A percentile compares a stretch with the other conserved stretches of the same genome.
These are phyloP conservation scores for Ficedula albicollis DNA, from an alignment of 2,797 vertebrate genomes.

Conservation along the genomic window DNA sequence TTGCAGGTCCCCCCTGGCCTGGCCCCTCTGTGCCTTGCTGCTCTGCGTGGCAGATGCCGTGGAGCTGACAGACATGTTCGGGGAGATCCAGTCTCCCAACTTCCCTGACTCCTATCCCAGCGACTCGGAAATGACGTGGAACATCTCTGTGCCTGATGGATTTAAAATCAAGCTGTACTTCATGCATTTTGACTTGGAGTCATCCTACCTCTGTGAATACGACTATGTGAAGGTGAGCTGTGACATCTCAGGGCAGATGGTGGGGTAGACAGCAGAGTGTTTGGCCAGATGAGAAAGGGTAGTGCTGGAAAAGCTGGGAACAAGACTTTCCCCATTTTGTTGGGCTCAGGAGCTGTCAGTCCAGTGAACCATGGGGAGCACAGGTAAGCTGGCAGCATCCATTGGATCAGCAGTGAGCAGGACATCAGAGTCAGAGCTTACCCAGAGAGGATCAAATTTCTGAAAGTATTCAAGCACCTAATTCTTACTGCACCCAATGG, in stretches of 20 bases:
- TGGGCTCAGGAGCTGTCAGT: neutral
- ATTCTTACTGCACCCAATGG: neutral
- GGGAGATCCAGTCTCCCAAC: conserved; percentile 87
- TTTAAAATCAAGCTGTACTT: conserved; percentile 90
- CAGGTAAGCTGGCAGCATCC: neutral
- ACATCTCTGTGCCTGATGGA: conserved; percentile 85
- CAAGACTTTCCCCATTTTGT: neutral
- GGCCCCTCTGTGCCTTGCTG: conserved; percentile 62
- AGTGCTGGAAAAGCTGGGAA: neutral
- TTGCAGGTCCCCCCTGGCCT: conserved; percentile 69
- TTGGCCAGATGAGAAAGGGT: neutral
- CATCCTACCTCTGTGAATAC: conserved; percentile 96
- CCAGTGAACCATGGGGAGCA: neutral
- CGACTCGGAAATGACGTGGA: conserved; percentile 84
- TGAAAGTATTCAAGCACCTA: neutral
- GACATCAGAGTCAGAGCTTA: neutral
- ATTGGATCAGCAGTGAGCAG: neutral
- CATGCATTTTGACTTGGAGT: conserved; percentile 95
- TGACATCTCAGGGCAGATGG: neutral
- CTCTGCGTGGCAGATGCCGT: conserved; percentile 34
- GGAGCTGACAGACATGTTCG: conserved; percentile 82
- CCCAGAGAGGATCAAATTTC: neutral
- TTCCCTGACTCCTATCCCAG: conserved; percentile 91
- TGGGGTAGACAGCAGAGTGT: neutral
- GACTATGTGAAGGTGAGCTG: conserved; percentile 91